Evolutionary conservation across 2,113 vertebrate species (phyloP), one percentile per base, ranked within the genome.

Genomic region (Calyptommatus sinebrachiatus): DNA sequence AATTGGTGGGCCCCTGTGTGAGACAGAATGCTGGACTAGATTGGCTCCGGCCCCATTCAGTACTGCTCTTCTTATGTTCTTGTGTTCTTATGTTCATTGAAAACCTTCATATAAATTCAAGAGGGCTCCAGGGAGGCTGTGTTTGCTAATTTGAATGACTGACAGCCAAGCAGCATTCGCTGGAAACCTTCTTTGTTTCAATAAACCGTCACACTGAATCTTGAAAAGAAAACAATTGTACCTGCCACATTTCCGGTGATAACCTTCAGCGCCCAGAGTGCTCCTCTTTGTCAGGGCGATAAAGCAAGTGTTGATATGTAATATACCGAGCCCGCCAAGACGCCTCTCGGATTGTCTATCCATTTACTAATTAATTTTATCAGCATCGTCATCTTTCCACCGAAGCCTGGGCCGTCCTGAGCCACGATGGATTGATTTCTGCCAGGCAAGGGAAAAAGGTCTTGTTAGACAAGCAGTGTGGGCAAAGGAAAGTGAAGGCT

Each of bases 301-400:
- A 85, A 81, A 89, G 85, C 85, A 72, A 46, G 71, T 78, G 67
- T 5, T 84, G 83, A 84, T 72, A 86, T 77, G 75, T 2, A 35
- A 82, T 70, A 81, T 9, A 18, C 18, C 0, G 73, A 85, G 65
- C 74, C 74, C 68, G 79, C 41, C 81, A 85, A 35, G 71, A 76
- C 76, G 76, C 68, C 50, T 7, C 20, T 0, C 69, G 29, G 60
- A 68, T 26, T 77, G 86, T 78, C 83, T 65, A 79, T 80, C 29
- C 79, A 81, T 90, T 71, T 84, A 86, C 89, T 90, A 87, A 91
- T 92, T 91, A 91, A 91, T 89, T 90, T 89, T 87, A 90, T 91
- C 88, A 53, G 73, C 53, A 84, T 85, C 88, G 81, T 85, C 88
- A 90, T 90, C 91, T 88, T 78, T 67, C 24, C 14, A 0, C 86